These are phyloP conservation scores for Metopolophium dirhodum DNA, from an alignment of 1,140 invertebrate species.

Conservation along the genomic window DNA sequence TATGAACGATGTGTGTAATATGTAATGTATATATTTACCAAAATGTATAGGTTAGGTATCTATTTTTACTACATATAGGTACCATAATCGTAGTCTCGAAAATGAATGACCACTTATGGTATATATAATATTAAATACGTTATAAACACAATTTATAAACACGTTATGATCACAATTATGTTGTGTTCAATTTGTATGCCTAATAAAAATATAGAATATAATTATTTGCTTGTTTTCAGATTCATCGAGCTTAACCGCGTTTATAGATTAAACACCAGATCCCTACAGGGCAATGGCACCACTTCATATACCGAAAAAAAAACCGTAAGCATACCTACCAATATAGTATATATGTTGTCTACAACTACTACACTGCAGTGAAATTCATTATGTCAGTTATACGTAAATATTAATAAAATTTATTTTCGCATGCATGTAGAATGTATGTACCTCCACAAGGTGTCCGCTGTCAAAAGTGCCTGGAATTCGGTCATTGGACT, in stretches of 20 bases:
- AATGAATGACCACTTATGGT: too few species aligned
- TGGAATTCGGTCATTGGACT: slow-evolving; percentile 61
- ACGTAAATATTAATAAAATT: neutral
- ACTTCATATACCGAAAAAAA: slow-evolving; percentile 2
- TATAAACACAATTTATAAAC: too few species aligned
- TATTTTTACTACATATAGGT: too few species aligned
- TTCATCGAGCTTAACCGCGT: neutral
- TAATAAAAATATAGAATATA: too few species aligned
- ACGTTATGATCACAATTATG: too few species aligned
- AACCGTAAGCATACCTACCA: neutral
- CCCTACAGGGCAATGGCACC: neutral
- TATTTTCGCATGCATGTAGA: neutral
- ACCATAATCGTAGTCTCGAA: too few species aligned
- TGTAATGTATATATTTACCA: too few species aligned
- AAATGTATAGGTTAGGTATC: too few species aligned
- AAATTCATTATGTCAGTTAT: neutral
- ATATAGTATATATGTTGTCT: neutral
- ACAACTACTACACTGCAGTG: neutral
- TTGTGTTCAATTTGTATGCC: too few species aligned
- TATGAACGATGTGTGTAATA: too few species aligned
- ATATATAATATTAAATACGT: too few species aligned
- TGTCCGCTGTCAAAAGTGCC: slow-evolving; percentile 60
- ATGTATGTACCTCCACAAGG: slow-evolving; percentile 56
- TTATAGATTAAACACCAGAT: neutral
- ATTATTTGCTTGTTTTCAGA: neutral